phyloP scores from a whole-genome alignment of 2,113 vertebrate genomes.

The Engraulis encrasicolus region DNA sequence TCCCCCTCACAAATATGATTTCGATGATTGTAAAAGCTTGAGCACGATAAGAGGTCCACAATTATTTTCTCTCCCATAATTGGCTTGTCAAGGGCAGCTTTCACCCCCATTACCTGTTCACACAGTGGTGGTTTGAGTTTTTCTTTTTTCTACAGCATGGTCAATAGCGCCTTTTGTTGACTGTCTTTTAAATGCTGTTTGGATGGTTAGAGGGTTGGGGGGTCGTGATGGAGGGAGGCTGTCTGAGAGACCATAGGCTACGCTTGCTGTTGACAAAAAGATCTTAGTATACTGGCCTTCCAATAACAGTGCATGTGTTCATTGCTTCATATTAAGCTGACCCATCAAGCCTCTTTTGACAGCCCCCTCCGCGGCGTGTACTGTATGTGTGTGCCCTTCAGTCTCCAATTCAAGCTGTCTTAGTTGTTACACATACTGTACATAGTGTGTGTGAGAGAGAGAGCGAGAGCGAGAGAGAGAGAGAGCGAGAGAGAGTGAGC shows the following conservation, averaged over 20 bases:
- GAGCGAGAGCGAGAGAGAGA: too few species aligned
- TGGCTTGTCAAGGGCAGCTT: conserved; percentile 41
- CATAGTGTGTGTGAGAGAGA: too few species aligned
- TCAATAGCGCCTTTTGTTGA: conserved; percentile 2
- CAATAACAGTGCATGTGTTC: neutral
- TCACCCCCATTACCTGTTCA: conserved; percentile 19
- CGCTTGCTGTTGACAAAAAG: conserved; percentile 7
- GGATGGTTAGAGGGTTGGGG: too few species aligned
- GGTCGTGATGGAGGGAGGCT: neutral
- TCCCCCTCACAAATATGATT: too few species aligned
- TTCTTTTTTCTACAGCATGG: neutral
- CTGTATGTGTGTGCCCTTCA: neutral
- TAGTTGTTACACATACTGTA: neutral
- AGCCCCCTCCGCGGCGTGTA: neutral
- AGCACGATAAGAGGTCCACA: conserved; percentile 21
- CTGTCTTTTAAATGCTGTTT: neutral
- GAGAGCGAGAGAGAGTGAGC: too few species aligned
- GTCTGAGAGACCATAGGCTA: neutral
- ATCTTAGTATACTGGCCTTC: neutral
- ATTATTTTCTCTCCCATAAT: conserved; percentile 45
- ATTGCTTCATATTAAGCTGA: neutral
- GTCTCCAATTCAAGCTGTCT: neutral
- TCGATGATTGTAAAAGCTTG: conserved; percentile 30
- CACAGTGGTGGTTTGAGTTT: conserved; percentile 6
- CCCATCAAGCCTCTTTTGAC: neutral